phyloP scores from a whole-genome alignment of 2,113 vertebrate genomes.

The Myrmecophaga tridactyla region DNA sequence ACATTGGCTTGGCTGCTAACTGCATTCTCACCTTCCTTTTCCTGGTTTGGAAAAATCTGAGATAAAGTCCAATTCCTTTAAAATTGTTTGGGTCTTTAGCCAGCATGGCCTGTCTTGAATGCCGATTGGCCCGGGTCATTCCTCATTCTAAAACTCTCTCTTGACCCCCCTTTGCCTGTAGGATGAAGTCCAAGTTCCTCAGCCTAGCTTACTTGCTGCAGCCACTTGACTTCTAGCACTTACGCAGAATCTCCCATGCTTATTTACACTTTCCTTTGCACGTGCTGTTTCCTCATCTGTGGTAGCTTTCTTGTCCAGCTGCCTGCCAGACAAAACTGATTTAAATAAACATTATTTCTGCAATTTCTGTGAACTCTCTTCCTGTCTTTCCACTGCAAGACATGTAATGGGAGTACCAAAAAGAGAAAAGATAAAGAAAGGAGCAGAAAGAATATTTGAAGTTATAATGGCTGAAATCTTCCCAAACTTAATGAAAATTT shows the following conservation, averaged over 20 bases:
- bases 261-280: slow-evolving; percentile 16
- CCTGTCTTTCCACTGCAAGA: background rate
- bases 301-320: background rate
- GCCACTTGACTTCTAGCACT: background rate
- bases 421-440: background rate
- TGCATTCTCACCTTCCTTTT: background rate
- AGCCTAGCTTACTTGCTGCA: background rate
- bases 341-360: slow-evolving; percentile 14
- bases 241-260: background rate
- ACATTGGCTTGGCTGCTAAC: background rate
- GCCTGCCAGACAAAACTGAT: background rate
- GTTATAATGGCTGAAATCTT: background rate
- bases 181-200: background rate
- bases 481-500: background rate
- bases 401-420: background rate
- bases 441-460: background rate
- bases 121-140: background rate
- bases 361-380: background rate
- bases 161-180: background rate
- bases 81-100: background rate
- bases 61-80: slow-evolving; percentile 34
- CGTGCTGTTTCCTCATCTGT: background rate
- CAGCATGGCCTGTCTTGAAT: background rate
- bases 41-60: background rate
- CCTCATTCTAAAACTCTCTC: background rate